Percentiles rank a stretch among this genome's conserved stretches.
phyloP scores from a whole-genome alignment of 2,888 invertebrate genomes.

The Neria commutata region DNA sequence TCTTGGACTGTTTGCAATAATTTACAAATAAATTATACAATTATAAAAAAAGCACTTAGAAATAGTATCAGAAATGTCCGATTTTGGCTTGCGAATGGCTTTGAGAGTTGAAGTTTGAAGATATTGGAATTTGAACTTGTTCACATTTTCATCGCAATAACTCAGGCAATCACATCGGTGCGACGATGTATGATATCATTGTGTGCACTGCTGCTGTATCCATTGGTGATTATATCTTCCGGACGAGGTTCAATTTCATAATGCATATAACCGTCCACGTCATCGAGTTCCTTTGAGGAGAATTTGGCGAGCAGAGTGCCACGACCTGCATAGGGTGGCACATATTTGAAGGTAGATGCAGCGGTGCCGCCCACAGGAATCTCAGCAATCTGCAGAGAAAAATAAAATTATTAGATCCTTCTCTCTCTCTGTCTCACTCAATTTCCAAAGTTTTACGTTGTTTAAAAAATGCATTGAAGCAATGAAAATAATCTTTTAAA shows the following conservation, averaged over 20 bases:
- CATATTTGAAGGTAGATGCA: slow-evolving; percentile 75
- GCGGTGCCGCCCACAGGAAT: slow-evolving; percentile 72
- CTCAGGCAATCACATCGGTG: slow-evolving; percentile 57
- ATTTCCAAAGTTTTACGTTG: background rate
- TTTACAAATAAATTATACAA: too few relatives aligned
- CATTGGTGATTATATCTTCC: slow-evolving; percentile 54
- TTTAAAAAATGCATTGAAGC: background rate
- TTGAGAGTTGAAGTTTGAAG: background rate
- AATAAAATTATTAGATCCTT: background rate
- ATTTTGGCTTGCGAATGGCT: background rate
- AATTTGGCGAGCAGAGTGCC: slow-evolving; percentile 88
- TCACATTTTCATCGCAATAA: too few relatives aligned
- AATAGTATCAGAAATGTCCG: too few relatives aligned
- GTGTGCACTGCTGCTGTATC: slow-evolving; percentile 38
- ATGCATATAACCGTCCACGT: slow-evolving; percentile 86
- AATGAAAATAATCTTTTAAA: background rate
- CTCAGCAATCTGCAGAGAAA: slow-evolving; percentile 50
- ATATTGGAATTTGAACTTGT: too few relatives aligned
- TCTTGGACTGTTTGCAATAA: too few relatives aligned
- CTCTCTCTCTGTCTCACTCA: too few relatives aligned
- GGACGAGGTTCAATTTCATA: slow-evolving; percentile 69
- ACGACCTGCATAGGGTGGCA: slow-evolving; percentile 78
- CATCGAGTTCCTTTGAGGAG: slow-evolving; percentile 82
- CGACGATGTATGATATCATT: slow-evolving; percentile 54
- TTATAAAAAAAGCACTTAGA: too few relatives aligned